Base-by-base conservation (phyloP, 2,797 vertebrate genomes). In the Glossophaga mutica region DNA sequence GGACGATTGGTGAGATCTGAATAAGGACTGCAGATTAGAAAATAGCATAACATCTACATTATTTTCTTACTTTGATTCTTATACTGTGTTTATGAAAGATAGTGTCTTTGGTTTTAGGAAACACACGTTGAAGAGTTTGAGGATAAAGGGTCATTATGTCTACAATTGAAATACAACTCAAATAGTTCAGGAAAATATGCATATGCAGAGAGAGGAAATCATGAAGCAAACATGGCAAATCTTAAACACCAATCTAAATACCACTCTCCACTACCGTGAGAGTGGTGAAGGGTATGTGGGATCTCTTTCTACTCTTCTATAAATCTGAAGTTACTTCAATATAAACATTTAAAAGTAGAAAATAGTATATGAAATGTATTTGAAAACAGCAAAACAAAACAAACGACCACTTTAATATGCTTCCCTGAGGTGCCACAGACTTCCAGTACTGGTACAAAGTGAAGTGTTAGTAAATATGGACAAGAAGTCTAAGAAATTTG, bases 351-450 rank as follows among this genome's bases (percentile, higher is more conserved):
- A 91, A 95, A 90, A 82, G 29, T 71, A 67, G 59, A 48, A 67
- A 82, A 34, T 2, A 73, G 46, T 44, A 87, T 26, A 19, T 37
- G 55, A 87, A 87, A 39, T 18, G 81, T 16, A 90, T 44, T 12
- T 46, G 52, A 91, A 96, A 88, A 91, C 6, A 79, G 26, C 32
- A 94, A 90, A 91, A 34, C 11, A 44, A 82, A 93, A 57, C 44
- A 46, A n/a, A 44, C 9, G 39, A 42, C 65, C 15, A 34, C 6
- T 85, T 82, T 55, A 22, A 32, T 11, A 79, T 1, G 18, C 34
- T 65, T 18, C 15, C 9, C 32, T 71, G 9, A 71, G 22, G 39
- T 68, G 29, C 26, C 24, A 62, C 67, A 71, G 77, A 65, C 34
- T 65, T 29, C 59, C 2, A 34, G 7, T 34, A 62, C 6, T 48